phyloP scores from a whole-genome alignment of 1,140 invertebrate genomes.

The Zaprionus africanus region DNA sequence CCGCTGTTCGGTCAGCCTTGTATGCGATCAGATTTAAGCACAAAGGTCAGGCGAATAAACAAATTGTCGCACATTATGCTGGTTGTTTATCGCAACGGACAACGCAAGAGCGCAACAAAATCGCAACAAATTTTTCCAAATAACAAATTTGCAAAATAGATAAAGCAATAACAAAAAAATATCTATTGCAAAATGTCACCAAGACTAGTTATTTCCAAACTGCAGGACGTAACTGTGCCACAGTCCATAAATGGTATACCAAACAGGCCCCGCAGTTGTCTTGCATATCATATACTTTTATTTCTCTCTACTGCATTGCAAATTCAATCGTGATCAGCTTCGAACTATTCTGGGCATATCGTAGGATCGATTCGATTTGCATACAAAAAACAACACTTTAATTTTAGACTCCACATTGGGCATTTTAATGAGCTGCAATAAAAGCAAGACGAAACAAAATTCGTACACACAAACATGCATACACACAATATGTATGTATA shows the following conservation, averaged over 20 bases:
- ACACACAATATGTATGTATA: too few species aligned
- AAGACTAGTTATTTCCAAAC: slow-evolving; percentile 49
- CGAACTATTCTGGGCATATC: slow-evolving; percentile 57
- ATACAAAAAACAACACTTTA: slow-evolving; percentile 60
- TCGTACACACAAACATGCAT: too few species aligned
- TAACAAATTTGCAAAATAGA: slow-evolving; percentile 25
- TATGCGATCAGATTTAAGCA: slow-evolving; percentile 82
- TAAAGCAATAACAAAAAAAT: slow-evolving; percentile 7
- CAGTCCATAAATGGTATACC: slow-evolving; percentile 10
- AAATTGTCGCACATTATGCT: slow-evolving; percentile 71
- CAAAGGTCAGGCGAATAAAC: slow-evolving; percentile 83
- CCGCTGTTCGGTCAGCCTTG: slow-evolving; percentile 79
- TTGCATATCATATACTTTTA: neutral
- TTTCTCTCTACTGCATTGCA: slow-evolving; percentile 26
- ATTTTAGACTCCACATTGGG: slow-evolving; percentile 28
- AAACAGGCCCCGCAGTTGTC: too few species aligned
- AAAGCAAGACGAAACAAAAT: neutral
- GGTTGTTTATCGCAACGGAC: slow-evolving; percentile 44
- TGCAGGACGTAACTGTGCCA: slow-evolving; percentile 49
- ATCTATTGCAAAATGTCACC: slow-evolving; percentile 32
- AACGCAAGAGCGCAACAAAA: slow-evolving; percentile 17
- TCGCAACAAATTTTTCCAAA: slow-evolving; percentile 8
- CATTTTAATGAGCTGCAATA: slow-evolving; percentile 55
- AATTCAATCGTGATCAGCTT: slow-evolving; percentile 54
- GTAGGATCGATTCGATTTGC: slow-evolving; percentile 59